These are phyloP conservation scores for Syrphus vitripennis DNA, from an alignment of 2,888 invertebrate species.

Conservation along the genomic window DNA sequence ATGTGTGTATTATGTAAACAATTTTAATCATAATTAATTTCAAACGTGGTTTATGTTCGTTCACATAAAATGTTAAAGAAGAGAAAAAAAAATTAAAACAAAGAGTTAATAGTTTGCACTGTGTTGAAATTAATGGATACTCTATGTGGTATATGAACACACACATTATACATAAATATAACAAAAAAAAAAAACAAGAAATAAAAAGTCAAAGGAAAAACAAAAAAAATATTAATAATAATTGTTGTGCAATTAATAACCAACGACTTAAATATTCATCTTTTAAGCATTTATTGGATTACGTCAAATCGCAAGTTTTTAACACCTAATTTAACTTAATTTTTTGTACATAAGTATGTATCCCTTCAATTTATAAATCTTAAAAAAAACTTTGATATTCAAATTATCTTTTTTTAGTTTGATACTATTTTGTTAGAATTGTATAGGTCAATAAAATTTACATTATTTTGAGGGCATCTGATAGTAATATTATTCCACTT, in stretches of 20 bases:
- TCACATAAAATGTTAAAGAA: background rate
- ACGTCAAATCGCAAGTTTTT: slow-evolving; percentile 60
- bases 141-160: slow-evolving; percentile 29
- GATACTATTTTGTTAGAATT: no score
- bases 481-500: no score
- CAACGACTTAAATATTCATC: slow-evolving; percentile 32
- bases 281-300: slow-evolving; percentile 45
- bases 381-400: background rate
- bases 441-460: no score
- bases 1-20: slow-evolving; percentile 55
- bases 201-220: slow-evolving; percentile 20
- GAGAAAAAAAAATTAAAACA: slow-evolving; percentile 1
- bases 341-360: no score
- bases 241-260: slow-evolving; percentile 59
- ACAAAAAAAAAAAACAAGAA: background rate
- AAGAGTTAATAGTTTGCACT: slow-evolving; percentile 42
- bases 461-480: no score
- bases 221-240: slow-evolving; percentile 32
- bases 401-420: no score
- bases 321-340: background rate
- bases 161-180: background rate
- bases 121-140: slow-evolving; percentile 52
- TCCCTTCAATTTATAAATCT: background rate
- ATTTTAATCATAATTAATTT: slow-evolving; percentile 38
- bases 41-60: slow-evolving; percentile 19